Conservation (phyloP, 1,140 invertebrate species). For the Drosophila watanabei region DNA sequence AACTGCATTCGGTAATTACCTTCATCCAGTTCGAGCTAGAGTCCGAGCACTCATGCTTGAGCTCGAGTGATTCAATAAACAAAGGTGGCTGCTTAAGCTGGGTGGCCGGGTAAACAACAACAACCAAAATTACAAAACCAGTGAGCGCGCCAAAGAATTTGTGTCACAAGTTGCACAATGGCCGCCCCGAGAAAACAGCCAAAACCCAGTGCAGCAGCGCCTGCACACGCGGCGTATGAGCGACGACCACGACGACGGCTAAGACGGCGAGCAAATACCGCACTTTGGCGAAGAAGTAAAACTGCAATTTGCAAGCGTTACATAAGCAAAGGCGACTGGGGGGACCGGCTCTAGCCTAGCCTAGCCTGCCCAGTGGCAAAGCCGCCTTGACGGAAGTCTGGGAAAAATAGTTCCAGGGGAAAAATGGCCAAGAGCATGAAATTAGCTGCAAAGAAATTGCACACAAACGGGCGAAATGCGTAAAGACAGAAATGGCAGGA, state of each 20-base stretch:
- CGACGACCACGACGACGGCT: slow-evolving; percentile 45
- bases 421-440: slow-evolving; percentile 62
- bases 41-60: background rate
- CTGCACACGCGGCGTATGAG: slow-evolving; percentile 60
- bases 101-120: slow-evolving; percentile 28
- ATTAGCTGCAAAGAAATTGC: slow-evolving; percentile 44
- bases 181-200: slow-evolving; percentile 12
- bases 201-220: slow-evolving; percentile 10
- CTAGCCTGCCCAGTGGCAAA: slow-evolving; percentile 24
- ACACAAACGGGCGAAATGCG: slow-evolving; percentile 41
- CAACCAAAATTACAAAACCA: slow-evolving; percentile 49
- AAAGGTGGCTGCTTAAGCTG: slow-evolving; percentile 17
- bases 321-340: slow-evolving; percentile 49
- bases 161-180: slow-evolving; percentile 75
- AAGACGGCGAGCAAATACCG: slow-evolving; percentile 39
- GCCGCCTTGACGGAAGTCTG: slow-evolving; percentile 71
- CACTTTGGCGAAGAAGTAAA: slow-evolving; percentile 61
- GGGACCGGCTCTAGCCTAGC: slow-evolving; percentile 24
- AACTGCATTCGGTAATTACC: slow-evolving; percentile 48
- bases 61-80: slow-evolving; percentile 23
- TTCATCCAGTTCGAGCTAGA: background rate
- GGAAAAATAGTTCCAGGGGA: slow-evolving; percentile 50
- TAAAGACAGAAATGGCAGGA: slow-evolving; percentile 13
- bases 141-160: slow-evolving; percentile 69
- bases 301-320: slow-evolving; percentile 72